Base-by-base conservation (phyloP, 1,140 invertebrate species). In the Phymorhynchus buccinoides region DNA sequence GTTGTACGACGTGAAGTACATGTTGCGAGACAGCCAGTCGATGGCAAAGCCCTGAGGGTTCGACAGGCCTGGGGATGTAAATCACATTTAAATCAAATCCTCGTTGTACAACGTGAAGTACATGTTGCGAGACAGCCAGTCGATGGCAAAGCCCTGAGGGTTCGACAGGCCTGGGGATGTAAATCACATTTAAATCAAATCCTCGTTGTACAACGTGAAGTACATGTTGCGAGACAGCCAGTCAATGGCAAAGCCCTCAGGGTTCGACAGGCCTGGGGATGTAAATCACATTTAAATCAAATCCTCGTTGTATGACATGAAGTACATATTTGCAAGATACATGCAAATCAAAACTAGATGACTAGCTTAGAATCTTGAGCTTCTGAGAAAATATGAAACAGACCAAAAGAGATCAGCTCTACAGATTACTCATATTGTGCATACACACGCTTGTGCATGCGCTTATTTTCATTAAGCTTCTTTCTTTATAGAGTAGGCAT, bases 171-270 rank as follows among this genome's bases (percentile, higher is more conserved):
- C 90, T 93, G 80, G 12, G 82, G 80, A 83, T n/a, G n/a, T n/a
- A n/a, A n/a, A n/a, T n/a, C n/a, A n/a, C n/a, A n/a, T n/a, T n/a
- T n/a, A n/a, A n/a, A n/a, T n/a, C n/a, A n/a, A n/a, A n/a, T 90
- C 91, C 3, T 89, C 80, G 7, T 94, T 86, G 71, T 91, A 90
- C 0, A 94, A 95, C 30, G 94, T 93, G 85, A 96, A 95, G 91
- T 96, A 96, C 94, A 97, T 94, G 86, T 96, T 95, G 35, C 94
- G 93, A 22, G 96, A 96, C 71, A 96, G 95, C 96, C 96, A 97
- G 93, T 97, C 96, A 84, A 95, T 93, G 48, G 94, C 95, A 91
- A 96, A 94, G 1, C 95, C 96, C 66, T 89, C 86, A 14, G 89
- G 87, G 85, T 90, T 90, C 41, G 87, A 88, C 39, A 91, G 83